Conservation (phyloP, 2,797 vertebrate genomes). For the Microctenopoma lineatum region DNA sequence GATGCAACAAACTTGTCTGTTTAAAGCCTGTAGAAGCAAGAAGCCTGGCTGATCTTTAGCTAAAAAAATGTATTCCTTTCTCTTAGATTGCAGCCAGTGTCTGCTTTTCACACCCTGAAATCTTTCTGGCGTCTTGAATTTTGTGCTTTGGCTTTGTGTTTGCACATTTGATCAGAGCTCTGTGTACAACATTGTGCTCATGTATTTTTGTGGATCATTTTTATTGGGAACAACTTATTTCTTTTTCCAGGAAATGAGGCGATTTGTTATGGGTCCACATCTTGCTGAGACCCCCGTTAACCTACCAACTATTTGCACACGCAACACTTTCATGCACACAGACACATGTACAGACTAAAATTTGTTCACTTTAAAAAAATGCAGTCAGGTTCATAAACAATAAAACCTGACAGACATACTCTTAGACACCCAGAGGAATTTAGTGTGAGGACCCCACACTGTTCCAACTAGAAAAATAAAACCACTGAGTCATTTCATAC, state of each 20-base stretch:
- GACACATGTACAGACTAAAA: slow-evolving; percentile 8
- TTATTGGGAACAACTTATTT: slow-evolving; percentile 80
- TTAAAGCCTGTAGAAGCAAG: not conserved
- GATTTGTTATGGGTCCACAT: slow-evolving; percentile 64
- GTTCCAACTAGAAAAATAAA: slow-evolving; percentile 51
- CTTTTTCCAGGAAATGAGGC: slow-evolving; percentile 73
- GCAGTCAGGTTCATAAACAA: slow-evolving; percentile 58
- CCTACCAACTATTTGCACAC: slow-evolving; percentile 39
- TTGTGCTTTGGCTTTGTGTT: slow-evolving; percentile 52
- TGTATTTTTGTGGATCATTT: slow-evolving; percentile 74
- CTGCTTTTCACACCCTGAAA: slow-evolving; percentile 59
- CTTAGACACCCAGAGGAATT: slow-evolving; percentile 64
- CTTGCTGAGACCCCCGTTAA: slow-evolving; percentile 66
- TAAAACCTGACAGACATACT: slow-evolving; percentile 54
- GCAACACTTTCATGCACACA: slow-evolving; percentile 20
- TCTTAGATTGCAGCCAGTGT: slow-evolving; percentile 26
- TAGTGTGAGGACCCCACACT: slow-evolving; percentile 54
- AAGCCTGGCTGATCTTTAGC: slow-evolving; percentile 3
- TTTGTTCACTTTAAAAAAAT: slow-evolving; percentile 59
- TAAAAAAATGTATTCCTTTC: slow-evolving; percentile 39
- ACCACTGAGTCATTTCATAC: slow-evolving; percentile 52
- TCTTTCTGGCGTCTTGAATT: slow-evolving; percentile 63
- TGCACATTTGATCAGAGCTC: slow-evolving; percentile 51
- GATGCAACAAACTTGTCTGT: slow-evolving; percentile 11
- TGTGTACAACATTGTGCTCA: slow-evolving; percentile 44